Evolutionary conservation across 2,888 invertebrate genomes (phyloP).

Genomic region (Abscondita cerata): DNA sequence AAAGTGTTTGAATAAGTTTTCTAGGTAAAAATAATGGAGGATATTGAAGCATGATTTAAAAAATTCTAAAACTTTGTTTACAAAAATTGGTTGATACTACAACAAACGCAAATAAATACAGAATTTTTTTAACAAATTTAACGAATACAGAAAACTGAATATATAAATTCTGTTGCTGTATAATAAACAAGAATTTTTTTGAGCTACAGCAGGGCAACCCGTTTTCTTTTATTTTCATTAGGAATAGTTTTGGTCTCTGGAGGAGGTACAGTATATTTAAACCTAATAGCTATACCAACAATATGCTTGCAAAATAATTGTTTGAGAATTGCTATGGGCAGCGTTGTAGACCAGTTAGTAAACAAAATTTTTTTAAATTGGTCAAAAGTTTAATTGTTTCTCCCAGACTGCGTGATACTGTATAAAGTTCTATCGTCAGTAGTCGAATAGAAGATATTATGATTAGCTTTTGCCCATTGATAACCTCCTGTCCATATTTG

Average conservation of each 20-base stretch:
- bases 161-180: not conserved
- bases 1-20: too few species aligned
- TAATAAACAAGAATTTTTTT: not conserved
- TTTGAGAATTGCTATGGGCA: conserved; percentile 12
- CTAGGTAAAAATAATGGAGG: too few species aligned
- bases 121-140: conserved; percentile 4
- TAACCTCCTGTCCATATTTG: too few species aligned
- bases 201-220: conserved; percentile 4
- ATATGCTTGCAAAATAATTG: conserved; percentile 14
- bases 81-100: not conserved
- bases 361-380: not conserved
- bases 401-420: not conserved
- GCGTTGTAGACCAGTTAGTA: not conserved
- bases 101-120: conserved; percentile 4
- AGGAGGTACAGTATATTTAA: conserved; percentile 9
- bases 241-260: conserved; percentile 14
- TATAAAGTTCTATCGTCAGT: too few species aligned
- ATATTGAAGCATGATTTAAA: too few species aligned
- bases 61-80: too few species aligned
- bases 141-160: not conserved
- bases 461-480: conserved; percentile 3
- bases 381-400: too few species aligned
- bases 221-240: conserved; percentile 11
- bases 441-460: conserved; percentile 1
- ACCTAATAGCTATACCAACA: conserved; percentile 12